Conservation (phyloP, 2,797 vertebrate species). For the Prunella strophiata region DNA sequence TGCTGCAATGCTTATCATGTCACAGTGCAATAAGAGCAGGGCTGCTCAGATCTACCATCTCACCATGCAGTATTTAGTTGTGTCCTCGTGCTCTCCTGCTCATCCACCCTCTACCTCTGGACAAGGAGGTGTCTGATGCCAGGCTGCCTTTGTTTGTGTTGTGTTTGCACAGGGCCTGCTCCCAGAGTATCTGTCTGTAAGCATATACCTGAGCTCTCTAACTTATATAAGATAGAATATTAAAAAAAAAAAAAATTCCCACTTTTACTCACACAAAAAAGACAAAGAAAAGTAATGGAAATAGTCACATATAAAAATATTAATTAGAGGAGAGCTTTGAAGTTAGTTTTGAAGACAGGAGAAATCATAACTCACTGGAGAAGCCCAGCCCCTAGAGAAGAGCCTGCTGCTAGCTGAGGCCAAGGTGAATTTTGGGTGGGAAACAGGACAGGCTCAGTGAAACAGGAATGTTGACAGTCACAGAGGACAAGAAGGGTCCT, state of each 20-base stretch:
- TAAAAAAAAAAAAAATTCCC: not conserved
- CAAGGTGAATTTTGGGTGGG: not conserved
- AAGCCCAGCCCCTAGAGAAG: not conserved
- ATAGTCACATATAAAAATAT: not conserved
- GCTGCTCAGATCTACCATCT: not conserved
- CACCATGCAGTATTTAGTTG: not conserved
- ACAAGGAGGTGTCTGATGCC: not conserved
- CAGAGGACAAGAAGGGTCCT: not conserved
- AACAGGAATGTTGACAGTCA: not conserved
- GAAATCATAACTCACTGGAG: not conserved
- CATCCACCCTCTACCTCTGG: too few relatives aligned
- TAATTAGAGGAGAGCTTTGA: not conserved
- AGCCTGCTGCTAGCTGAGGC: not conserved
- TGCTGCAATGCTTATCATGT: not conserved
- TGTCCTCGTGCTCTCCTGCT: not conserved
- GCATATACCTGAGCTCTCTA: rapidly evolving
- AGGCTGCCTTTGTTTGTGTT: not conserved
- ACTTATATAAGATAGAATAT: not conserved
- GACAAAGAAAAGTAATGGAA: not conserved
- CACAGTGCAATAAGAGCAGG: not conserved
- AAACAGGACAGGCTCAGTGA: not conserved
- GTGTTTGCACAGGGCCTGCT: not conserved
- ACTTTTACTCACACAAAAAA: not conserved
- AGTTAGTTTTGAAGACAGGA: not conserved
- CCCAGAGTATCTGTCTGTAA: not conserved